Evolutionary conservation across 2,888 invertebrate genomes (phyloP), one percentile per base, ranked within the genome.

Genomic region (Taenaris catops): DNA sequence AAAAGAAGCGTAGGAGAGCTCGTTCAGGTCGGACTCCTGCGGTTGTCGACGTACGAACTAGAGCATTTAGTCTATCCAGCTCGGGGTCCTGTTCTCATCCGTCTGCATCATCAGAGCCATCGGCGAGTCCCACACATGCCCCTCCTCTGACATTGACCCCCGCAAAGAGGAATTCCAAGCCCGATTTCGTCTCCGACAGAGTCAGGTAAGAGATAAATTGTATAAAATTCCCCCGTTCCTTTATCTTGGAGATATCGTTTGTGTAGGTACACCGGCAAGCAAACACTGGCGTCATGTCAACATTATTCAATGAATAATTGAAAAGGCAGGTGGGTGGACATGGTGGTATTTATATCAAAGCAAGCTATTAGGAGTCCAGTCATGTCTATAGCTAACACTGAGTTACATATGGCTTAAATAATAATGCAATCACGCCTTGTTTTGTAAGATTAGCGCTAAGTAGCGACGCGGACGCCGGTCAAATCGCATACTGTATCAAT

Each of bases 51-150:
- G 75, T 89, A 19, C 88, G 94, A 5, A 84, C 91, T 14, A 88
- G 95, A 24, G 91, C 94, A 33, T 94, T 94, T 51, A 94, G 94
- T 51, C 68, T 94, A 10, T 94, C 94, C 5, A 93, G 93, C 47
- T 93, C 92, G 41, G 94, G 93, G 12, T 94, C 94, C 20, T 93
- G 94, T 41, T 94, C 95, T 2, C 94, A 95, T 38, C 94, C 95
- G 0, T 92, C 92, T 1, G 92, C 93, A n/a, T 91, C 92, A 11
- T 93, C 93, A 53, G 94, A 92, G 48, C 91, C 92, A 8, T 92
- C 92, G 50, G 87, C 92, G 41, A 94, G 94, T 44, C 94, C 93
- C 5, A 89, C 91, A 18, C 93, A 93, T 66, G 83, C 80, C 43
- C 72, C 87, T 55, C 55, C 63, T 10, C 67, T 72, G 34, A 53